Evolutionary conservation across 2,888 invertebrate species (phyloP).

Genomic region (Phortica magna): DNA sequence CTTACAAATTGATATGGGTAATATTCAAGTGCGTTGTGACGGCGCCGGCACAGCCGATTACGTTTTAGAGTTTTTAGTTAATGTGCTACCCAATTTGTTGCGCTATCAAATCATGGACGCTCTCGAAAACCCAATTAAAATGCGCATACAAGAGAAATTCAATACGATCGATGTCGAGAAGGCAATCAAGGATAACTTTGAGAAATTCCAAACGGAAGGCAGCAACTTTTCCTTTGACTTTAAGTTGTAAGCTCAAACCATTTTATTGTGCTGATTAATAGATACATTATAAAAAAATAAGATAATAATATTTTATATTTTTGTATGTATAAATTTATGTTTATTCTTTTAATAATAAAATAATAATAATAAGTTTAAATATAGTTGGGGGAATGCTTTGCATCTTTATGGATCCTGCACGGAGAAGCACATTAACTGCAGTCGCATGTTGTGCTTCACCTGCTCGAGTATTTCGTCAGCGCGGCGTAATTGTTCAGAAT

Average conservation of each 20-base stretch:
- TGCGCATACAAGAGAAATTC: conserved; percentile 84
- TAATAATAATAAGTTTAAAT: not conserved
- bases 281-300: no score
- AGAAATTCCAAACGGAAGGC: conserved; percentile 81
- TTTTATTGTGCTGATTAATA: conserved; percentile 36
- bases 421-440: conserved; percentile 83
- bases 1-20: conserved; percentile 88
- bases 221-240: conserved; percentile 69
- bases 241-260: conserved; percentile 53
- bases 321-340: not conserved
- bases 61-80: conserved; percentile 87
- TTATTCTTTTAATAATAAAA: conserved; percentile 5
- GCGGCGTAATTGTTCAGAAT: conserved; percentile 81
- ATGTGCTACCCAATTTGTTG: conserved; percentile 90
- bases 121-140: conserved; percentile 87
- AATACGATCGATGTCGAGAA: conserved; percentile 87
- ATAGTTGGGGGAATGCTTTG: conserved; percentile 47
- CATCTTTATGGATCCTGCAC: conserved; percentile 70
- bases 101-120: conserved; percentile 93
- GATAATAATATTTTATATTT: conserved; percentile 8
- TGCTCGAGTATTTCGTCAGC: conserved; percentile 82
- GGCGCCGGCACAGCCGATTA: conserved; percentile 94
- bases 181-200: conserved; percentile 84
- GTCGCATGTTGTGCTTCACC: conserved; percentile 83
- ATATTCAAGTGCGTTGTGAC: conserved; percentile 89